Percentiles rank a stretch among this genome's conserved stretches.
These are phyloP conservation scores for Silurus glanis DNA, from an alignment of 2,113 vertebrate genomes.

Conservation along the genomic window DNA sequence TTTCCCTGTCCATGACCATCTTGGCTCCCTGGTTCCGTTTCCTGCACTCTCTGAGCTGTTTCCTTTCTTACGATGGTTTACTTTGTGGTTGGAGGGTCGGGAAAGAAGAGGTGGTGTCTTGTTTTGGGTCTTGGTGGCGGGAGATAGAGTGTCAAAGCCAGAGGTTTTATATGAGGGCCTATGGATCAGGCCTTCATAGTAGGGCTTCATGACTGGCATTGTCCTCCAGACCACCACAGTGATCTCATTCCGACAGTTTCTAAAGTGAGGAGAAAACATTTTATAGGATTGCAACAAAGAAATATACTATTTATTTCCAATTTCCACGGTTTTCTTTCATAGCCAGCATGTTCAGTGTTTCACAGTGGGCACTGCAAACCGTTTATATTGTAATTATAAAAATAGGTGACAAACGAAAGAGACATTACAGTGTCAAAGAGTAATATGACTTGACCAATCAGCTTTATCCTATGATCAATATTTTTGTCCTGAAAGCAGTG, in stretches of 20 bases:
- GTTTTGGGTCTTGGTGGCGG: slow-evolving; percentile 72
- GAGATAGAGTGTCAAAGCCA: slow-evolving; percentile 68
- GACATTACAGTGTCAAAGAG: background rate
- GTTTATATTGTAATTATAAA: background rate
- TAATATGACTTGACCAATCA: background rate
- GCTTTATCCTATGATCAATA: background rate
- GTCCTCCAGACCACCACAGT: slow-evolving; percentile 86
- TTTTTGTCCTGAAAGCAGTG: background rate
- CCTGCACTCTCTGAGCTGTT: slow-evolving; percentile 59
- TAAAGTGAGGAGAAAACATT: slow-evolving; percentile 53
- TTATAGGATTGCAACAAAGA: background rate
- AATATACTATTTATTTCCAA: slow-evolving; percentile 4
- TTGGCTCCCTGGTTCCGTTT: slow-evolving; percentile 67
- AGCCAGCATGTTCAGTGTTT: background rate
- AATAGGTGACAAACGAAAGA: background rate
- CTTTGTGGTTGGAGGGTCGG: slow-evolving; percentile 72
- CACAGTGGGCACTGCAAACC: background rate
- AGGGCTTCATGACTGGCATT: slow-evolving; percentile 76
- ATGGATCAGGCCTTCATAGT: slow-evolving; percentile 72
- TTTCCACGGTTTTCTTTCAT: background rate
- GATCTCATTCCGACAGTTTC: slow-evolving; percentile 84
- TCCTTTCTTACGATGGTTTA: slow-evolving; percentile 68
- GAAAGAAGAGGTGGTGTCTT: slow-evolving; percentile 70
- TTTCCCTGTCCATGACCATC: slow-evolving; percentile 73
- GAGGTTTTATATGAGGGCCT: slow-evolving; percentile 72